Percentiles rank a stretch among this genome's conserved stretches.
phyloP scores from a whole-genome alignment of 2,888 invertebrate genomes.

The Tribolium freemani region DNA sequence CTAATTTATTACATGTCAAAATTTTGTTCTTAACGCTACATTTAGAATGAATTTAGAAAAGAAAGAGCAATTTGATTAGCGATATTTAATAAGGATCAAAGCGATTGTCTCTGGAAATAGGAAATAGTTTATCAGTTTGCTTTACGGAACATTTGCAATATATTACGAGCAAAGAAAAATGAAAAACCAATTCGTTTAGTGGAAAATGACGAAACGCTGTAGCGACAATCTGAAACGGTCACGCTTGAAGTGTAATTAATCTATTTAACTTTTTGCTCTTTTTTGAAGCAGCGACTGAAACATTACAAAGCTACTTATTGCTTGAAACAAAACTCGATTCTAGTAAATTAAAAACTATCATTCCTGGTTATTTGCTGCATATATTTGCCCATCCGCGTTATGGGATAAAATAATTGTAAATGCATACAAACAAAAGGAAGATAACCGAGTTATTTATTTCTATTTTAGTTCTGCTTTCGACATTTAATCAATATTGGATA shows the following conservation, averaged over 20 bases:
- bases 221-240: constrained; percentile 16
- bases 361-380: no score
- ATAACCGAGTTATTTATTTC: not conserved
- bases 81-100: not conserved
- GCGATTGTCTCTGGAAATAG: not conserved
- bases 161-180: not conserved
- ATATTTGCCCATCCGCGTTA: no score
- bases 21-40: not conserved
- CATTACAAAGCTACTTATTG: not conserved
- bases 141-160: not conserved
- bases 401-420: not conserved
- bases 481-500: not conserved
- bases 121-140: not conserved
- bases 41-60: not conserved
- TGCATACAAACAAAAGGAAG: not conserved
- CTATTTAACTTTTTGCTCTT: constrained; percentile 14
- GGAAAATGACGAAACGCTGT: constrained; percentile 1
- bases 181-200: constrained; percentile 1
- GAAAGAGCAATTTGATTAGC: not conserved
- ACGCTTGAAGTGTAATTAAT: constrained; percentile 21
- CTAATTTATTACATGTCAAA: not conserved
- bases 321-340: not conserved
- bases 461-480: not conserved
- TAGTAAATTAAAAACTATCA: not conserved
- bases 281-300: not conserved